These are phyloP conservation scores for Pseudomugil gertrudae DNA, from an alignment of 2,797 vertebrate genomes.

Conservation along the genomic window DNA sequence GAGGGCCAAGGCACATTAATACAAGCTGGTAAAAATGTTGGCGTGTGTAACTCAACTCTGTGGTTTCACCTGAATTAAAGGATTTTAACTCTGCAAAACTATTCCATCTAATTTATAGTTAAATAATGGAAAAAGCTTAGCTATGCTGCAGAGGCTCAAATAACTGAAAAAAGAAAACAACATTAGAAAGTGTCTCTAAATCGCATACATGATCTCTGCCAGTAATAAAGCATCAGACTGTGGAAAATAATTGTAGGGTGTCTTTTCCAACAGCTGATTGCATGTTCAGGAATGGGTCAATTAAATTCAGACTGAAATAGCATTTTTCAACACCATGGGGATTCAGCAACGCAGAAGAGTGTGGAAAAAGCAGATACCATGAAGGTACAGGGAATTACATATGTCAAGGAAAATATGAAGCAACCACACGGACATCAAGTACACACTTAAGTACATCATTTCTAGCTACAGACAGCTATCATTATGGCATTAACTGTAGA, in stretches of 20 bases:
- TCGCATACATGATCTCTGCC: conserved; percentile 17
- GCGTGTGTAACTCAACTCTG: neutral
- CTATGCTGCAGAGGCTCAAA: neutral
- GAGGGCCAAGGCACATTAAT: neutral
- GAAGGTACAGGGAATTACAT: conserved; percentile 14
- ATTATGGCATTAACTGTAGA: neutral
- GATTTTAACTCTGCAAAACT: neutral
- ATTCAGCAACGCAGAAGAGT: conserved; percentile 12
- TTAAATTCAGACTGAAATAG: conserved; percentile 35
- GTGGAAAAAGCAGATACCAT: conserved; percentile 30
- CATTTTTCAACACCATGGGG: conserved; percentile 15
- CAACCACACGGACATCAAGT: conserved; percentile 25
- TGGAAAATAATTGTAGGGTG: conserved; percentile 26
- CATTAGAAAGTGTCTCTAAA: neutral
- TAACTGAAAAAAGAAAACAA: neutral
- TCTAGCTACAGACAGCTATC: conserved; percentile 15
- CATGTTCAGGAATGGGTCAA: conserved; percentile 11
- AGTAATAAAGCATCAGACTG: conserved; percentile 19
- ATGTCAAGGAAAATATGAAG: neutral
- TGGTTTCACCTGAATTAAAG: neutral
- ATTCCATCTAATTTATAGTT: neutral
- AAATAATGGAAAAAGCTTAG: neutral
- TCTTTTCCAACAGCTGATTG: conserved; percentile 8
- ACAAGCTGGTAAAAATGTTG: neutral
- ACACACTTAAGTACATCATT: conserved; percentile 15